Percentiles rank a stretch among this genome's conserved stretches.
Conservation (phyloP, 1,140 invertebrate species). For the Drosophila malerkotliana region DNA sequence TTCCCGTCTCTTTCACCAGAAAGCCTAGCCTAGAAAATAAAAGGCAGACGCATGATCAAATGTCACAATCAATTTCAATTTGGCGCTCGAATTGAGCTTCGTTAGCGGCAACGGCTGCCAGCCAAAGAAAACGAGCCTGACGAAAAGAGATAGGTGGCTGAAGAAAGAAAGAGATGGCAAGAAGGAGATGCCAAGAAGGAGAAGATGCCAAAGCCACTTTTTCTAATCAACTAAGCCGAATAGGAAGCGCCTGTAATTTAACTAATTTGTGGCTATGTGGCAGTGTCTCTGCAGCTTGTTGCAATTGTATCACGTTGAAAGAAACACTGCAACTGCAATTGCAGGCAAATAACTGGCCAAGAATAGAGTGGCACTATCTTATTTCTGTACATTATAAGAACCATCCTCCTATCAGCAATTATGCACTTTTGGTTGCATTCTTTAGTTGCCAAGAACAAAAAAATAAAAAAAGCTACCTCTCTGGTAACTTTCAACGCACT, state of each 20-base stretch:
- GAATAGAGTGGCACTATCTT: background rate
- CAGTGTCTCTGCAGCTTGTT: slow-evolving; percentile 20
- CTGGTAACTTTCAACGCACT: slow-evolving; percentile 30
- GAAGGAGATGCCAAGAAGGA: slow-evolving; percentile 18
- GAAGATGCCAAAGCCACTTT: slow-evolving; percentile 63
- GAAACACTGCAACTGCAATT: slow-evolving; percentile 22
- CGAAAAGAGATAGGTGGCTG: slow-evolving; percentile 11
- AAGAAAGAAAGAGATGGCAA: background rate
- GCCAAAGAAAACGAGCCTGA: slow-evolving; percentile 51
- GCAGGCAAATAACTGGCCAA: slow-evolving; percentile 22
- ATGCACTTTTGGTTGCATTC: slow-evolving; percentile 12
- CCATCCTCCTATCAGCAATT: slow-evolving; percentile 10
- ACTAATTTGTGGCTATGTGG: slow-evolving; percentile 72
- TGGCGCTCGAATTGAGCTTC: slow-evolving; percentile 81
- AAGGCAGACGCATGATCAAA: slow-evolving; percentile 74
- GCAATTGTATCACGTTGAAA: slow-evolving; percentile 66
- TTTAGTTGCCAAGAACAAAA: background rate
- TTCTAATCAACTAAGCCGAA: slow-evolving; percentile 71
- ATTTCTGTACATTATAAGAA: background rate
- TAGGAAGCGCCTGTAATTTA: slow-evolving; percentile 73
- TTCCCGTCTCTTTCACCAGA: slow-evolving; percentile 15
- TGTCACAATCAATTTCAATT: slow-evolving; percentile 83
- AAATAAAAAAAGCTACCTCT: background rate
- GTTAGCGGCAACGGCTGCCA: slow-evolving; percentile 67
- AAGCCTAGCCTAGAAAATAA: slow-evolving; percentile 6